phyloP scores from a whole-genome alignment of 2,888 invertebrate species.

The Sinelater perroti region DNA sequence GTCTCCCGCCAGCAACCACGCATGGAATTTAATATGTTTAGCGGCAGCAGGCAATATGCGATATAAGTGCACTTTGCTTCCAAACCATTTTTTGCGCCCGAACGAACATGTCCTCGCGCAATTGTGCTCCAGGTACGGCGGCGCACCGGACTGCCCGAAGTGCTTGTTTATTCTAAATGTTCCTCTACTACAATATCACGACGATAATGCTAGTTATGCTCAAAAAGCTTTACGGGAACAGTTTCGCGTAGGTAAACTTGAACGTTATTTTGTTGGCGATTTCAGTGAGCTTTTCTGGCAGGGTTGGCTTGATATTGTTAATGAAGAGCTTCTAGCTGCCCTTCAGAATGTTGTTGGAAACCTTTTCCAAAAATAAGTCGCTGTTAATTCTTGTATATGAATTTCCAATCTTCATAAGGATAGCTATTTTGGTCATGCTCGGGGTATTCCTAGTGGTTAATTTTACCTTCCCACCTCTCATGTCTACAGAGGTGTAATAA shows the following conservation, averaged over 20 bases:
- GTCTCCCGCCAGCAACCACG: conserved; percentile 44
- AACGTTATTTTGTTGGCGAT: conserved; percentile 74
- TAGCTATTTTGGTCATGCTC: conserved; percentile 71
- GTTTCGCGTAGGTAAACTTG: conserved; percentile 73
- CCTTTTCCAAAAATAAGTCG: conserved; percentile 70
- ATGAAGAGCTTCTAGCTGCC: conserved; percentile 72
- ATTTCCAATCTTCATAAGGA: too few species aligned
- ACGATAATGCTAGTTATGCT: not conserved
- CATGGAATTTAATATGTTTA: conserved; percentile 54
- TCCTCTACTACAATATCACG: not conserved
- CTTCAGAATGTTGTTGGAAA: conserved; percentile 72
- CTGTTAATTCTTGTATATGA: too few species aligned
- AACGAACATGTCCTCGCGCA: conserved; percentile 39
- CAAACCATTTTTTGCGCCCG: conserved; percentile 30
- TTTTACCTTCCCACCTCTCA: conserved; percentile 70
- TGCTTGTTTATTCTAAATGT: too few species aligned
- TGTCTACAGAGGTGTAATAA: conserved; percentile 69
- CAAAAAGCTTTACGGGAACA: conserved; percentile 63
- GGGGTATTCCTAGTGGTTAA: conserved; percentile 67
- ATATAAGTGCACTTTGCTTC: conserved; percentile 40
- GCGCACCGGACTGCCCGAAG: too few species aligned
- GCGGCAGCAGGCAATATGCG: too few species aligned
- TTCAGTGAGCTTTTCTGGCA: conserved; percentile 71
- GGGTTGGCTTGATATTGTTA: conserved; percentile 71
- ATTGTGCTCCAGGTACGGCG: too few species aligned